Base-by-base conservation (phyloP, 2,113 vertebrate species). In the Zeus faber region DNA sequence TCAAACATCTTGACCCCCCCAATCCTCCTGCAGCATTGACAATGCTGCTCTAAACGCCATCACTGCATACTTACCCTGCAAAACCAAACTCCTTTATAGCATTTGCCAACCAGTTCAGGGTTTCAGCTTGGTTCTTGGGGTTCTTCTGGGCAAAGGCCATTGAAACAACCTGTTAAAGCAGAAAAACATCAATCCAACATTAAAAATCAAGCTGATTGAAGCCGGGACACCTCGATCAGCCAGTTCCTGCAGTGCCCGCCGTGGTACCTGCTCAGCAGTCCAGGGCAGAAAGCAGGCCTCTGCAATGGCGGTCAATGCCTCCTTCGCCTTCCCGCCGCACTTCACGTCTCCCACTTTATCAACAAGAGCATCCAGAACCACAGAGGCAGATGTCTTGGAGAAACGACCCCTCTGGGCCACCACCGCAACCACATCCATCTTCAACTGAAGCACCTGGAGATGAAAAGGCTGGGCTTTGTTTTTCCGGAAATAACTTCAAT, bases 401-500 rank as follows among this genome's bases (percentile, higher is more conserved):
- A 95, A 95, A 39, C 81, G 87, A 39, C 94, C 94, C 55, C 93
- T 94, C 76, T 92, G 89, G 47, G 93, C 93, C 64, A 95, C 79
- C 49, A 93, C 29, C 16, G 91, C 91, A 65, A 95, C 93, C 60
- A 94, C 90, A 57, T 91, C 90, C 58, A 95, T 84, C 58, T 95
- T 95, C 90, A 95, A 90, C 49, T 95, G 93, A 93, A 95, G 94
- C 62, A 95, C 94, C 94, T 95, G 64, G 84, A n/a, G n/a, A n/a
- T n/a, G n/a, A n/a, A n/a, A n/a, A n/a, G n/a, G n/a, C n/a, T n/a
- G n/a, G n/a, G n/a, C n/a, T n/a, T n/a, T n/a, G n/a, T n/a, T n/a
- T n/a, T n/a, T n/a, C n/a, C n/a, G n/a, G n/a, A n/a, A n/a, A n/a
- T n/a, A n/a, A n/a, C n/a, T n/a, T n/a, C n/a, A n/a, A n/a, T n/a